phyloP scores from a whole-genome alignment of 2,888 invertebrate genomes.

The Iselma pallidipennis region DNA sequence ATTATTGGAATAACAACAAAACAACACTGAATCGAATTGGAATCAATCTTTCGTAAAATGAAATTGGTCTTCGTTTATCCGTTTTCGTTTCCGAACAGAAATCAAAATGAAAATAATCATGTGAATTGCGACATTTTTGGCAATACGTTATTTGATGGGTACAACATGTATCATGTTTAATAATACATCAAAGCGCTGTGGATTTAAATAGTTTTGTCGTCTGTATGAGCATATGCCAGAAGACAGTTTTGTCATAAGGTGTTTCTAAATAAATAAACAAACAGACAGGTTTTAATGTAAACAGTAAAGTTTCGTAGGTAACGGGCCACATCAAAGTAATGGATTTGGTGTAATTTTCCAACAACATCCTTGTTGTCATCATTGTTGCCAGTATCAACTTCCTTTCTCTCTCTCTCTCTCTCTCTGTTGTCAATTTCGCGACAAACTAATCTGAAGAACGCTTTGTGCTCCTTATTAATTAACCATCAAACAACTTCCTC shows the following conservation, averaged over 20 bases:
- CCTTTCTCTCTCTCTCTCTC: too few species aligned
- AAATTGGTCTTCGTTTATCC: not conserved
- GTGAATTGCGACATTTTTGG: not conserved
- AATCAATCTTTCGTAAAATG: not conserved
- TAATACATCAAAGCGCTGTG: conserved; percentile 16
- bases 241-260: not conserved
- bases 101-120: not conserved
- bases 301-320: conserved; percentile 12
- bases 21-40: not conserved
- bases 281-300: conserved; percentile 11
- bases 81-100: not conserved
- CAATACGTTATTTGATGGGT: too few species aligned
- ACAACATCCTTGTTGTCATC: conserved; percentile 8
- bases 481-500: conserved; percentile 23
- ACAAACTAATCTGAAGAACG: conserved; percentile 25
- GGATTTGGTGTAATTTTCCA: conserved; percentile 22
- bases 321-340: conserved; percentile 23
- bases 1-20: not conserved
- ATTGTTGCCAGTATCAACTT: not conserved
- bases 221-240: not conserved
- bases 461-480: conserved; percentile 24
- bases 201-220: conserved; percentile 1
- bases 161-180: too few species aligned
- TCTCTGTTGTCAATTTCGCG: conserved; percentile 10
- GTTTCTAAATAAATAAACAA: conserved; percentile 21